Evolutionary conservation across 2,797 vertebrate species (phyloP).

Genomic region (Orestias chungarensis): DNA sequence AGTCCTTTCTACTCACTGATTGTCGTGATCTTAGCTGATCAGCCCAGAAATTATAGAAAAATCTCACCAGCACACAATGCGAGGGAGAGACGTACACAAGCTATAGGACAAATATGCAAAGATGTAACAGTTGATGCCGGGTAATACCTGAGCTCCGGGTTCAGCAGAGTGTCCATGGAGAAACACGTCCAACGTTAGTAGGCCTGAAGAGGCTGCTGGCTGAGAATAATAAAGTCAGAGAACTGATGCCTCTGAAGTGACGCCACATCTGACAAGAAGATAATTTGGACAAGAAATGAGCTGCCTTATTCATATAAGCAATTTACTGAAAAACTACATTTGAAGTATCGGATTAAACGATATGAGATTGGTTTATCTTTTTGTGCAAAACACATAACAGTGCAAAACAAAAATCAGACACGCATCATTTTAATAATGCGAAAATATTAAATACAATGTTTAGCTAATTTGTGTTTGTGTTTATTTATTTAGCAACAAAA

Average conservation of each 20-base stretch:
- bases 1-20: not conserved
- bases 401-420: not conserved
- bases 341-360: not conserved
- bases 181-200: constrained; percentile 74
- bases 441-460: not conserved
- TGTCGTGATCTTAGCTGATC: not conserved
- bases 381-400: constrained; percentile 3
- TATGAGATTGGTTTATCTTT: not conserved
- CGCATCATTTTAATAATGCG: too few species aligned
- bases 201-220: constrained; percentile 76
- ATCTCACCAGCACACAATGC: constrained; percentile 4
- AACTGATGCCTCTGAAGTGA: constrained; percentile 78
- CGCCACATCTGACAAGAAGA: constrained; percentile 80
- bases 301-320: constrained; percentile 19
- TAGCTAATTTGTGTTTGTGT: not conserved
- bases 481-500: not conserved
- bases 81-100: not conserved
- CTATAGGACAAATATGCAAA: constrained; percentile 19
- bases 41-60: constrained; percentile 7
- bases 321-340: not conserved
- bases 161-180: constrained; percentile 83
- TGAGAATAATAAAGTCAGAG: constrained; percentile 83
- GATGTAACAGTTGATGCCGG: constrained; percentile 26
- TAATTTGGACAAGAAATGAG: constrained; percentile 44
- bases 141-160: constrained; percentile 84